Conservation (phyloP, 2,888 invertebrate species). For the Synanthedon andrenaeformis region DNA sequence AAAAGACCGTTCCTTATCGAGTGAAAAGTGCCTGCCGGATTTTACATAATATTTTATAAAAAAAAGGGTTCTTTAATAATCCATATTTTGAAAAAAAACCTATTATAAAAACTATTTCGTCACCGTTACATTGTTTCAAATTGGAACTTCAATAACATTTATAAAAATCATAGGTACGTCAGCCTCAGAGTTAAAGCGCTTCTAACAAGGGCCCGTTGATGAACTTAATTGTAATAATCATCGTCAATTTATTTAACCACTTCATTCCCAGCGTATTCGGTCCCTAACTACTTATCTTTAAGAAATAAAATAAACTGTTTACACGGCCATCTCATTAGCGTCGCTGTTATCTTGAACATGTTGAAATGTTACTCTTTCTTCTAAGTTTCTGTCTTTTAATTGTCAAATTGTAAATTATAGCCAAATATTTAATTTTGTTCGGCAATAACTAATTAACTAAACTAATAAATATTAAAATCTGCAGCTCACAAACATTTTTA, state of each 20-base stretch:
- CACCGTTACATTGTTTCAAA: no score
- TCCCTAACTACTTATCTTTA: slow-evolving; percentile 33
- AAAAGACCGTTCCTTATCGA: no score
- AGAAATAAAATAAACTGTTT: slow-evolving; percentile 35
- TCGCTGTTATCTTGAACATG: slow-evolving; percentile 8
- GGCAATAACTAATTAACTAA: no score
- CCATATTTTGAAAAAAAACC: no score
- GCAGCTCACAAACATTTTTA: no score
- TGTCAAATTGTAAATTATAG: no score
- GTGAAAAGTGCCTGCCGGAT: no score
- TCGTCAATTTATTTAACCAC: slow-evolving; percentile 44
- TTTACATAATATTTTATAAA: no score
- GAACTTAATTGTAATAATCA: slow-evolving; percentile 55
- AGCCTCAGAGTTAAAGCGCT: slow-evolving; percentile 4
- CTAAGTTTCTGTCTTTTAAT: background rate
- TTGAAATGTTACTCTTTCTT: background rate
- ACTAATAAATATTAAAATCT: no score
- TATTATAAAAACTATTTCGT: no score
- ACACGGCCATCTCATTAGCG: slow-evolving; percentile 17
- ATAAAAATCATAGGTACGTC: slow-evolving; percentile 24
- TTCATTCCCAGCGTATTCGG: slow-evolving; percentile 17
- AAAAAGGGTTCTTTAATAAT: no score
- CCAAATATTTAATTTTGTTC: no score
- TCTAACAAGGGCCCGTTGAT: slow-evolving; percentile 28
- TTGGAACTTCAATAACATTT: slow-evolving; percentile 21